A percentile compares a stretch with the other conserved stretches of the same genome.
Evolutionary conservation across 1,140 invertebrate species (phyloP).

Genomic region (Drosophila insularis): DNA sequence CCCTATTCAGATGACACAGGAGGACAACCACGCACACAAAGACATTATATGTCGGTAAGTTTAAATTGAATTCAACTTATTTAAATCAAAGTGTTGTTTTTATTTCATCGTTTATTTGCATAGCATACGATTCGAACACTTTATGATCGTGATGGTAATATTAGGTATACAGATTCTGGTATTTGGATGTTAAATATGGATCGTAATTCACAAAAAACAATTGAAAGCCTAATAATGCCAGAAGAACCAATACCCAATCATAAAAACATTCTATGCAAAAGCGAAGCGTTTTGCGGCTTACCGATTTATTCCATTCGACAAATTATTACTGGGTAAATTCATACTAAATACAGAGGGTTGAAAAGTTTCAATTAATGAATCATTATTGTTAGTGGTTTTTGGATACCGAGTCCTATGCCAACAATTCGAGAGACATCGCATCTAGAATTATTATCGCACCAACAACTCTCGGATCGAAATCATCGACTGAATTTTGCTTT

Average conservation of each 20-base stretch:
- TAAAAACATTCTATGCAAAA: background rate
- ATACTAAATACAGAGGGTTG: background rate
- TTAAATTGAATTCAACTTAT: background rate
- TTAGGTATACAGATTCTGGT: background rate
- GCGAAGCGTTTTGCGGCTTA: background rate
- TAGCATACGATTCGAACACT: constrained; percentile 1
- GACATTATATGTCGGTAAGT: constrained; percentile 3
- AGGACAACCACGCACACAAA: background rate
- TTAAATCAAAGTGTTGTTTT: background rate
- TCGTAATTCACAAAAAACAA: constrained; percentile 5
- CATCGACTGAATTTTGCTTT: background rate
- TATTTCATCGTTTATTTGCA: background rate
- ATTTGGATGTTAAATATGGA: constrained; percentile 10
- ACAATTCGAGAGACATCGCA: background rate
- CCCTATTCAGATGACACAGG: background rate
- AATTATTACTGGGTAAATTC: background rate
- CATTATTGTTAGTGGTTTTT: background rate
- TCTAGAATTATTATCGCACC: background rate
- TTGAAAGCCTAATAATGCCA: constrained; percentile 1
- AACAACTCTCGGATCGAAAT: background rate
- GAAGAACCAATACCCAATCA: background rate
- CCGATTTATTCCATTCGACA: background rate
- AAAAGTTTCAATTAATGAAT: background rate
- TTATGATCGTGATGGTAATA: background rate
- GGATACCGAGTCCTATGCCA: background rate